phyloP scores from a whole-genome alignment of 2,113 vertebrate genomes.

The Anhinga rufa region DNA sequence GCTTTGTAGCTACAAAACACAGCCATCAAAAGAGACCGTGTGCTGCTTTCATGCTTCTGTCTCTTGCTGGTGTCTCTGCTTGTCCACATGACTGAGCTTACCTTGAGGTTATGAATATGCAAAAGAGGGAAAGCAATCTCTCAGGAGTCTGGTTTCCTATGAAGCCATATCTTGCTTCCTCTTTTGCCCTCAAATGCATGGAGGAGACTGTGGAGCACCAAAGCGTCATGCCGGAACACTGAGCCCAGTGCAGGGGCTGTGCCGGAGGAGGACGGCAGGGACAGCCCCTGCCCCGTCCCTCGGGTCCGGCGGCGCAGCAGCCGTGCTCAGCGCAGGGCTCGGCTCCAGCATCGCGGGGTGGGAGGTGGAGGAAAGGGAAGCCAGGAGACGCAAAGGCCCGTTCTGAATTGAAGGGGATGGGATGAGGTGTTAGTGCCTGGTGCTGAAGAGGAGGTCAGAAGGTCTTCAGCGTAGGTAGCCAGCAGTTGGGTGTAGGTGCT shows the following conservation, averaged over 20 bases:
- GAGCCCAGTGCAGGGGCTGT: accelerated
- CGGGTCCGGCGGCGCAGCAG: neutral
- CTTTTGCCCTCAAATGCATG: accelerated
- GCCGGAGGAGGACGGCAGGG: neutral
- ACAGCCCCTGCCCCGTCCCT: neutral
- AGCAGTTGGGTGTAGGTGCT: neutral
- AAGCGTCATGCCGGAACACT: accelerated
- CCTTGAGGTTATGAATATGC: accelerated
- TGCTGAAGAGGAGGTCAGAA: neutral
- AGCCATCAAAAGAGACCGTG: accelerated
- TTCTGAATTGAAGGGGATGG: accelerated
- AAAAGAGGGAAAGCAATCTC: neutral
- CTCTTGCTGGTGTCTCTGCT: neutral
- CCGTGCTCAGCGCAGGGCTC: neutral
- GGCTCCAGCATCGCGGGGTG: accelerated
- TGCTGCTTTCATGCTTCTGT: neutral
- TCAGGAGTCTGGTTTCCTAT: neutral
- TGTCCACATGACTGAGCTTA: neutral
- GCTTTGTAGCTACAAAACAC: neutral
- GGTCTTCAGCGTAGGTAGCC: neutral
- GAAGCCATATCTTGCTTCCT: accelerated
- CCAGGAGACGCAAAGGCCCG: neutral
- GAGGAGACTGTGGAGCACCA: neutral
- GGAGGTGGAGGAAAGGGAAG: neutral
- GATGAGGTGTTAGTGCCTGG: neutral